Evolutionary conservation across 2,888 invertebrate species (phyloP).

Genomic region (Sepioteuthis lessoniana): DNA sequence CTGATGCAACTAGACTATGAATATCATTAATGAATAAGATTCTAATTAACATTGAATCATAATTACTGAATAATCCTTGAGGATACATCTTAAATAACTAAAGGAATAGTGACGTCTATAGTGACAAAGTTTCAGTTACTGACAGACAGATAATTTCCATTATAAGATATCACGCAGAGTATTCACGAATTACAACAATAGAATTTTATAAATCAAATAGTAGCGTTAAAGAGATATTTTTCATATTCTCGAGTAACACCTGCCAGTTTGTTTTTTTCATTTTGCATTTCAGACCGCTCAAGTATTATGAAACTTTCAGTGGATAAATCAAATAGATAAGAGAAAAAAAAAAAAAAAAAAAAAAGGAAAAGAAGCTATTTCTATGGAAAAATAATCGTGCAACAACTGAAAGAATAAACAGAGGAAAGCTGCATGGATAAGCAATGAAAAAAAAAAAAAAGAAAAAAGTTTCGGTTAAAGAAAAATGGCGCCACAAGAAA

Average conservation of each 20-base stretch:
- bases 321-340: background rate
- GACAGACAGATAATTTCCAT: no score
- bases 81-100: no score
- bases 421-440: background rate
- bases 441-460: background rate
- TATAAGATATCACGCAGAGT: background rate
- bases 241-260: background rate
- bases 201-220: background rate
- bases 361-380: background rate
- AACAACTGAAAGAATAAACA: background rate
- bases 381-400: background rate
- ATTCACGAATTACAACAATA: background rate
- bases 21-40: no score
- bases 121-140: no score
- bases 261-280: background rate
- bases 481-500: background rate
- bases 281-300: background rate
- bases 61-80: no score
- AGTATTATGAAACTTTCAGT: background rate
- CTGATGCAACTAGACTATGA: no score
- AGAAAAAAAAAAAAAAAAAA: background rate
- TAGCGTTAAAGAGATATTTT: background rate
- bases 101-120: no score
- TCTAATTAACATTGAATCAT: no score
- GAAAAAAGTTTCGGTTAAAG: background rate